phyloP scores from a whole-genome alignment of 2,797 vertebrate genomes.

The Myiotriccus ornatus region DNA sequence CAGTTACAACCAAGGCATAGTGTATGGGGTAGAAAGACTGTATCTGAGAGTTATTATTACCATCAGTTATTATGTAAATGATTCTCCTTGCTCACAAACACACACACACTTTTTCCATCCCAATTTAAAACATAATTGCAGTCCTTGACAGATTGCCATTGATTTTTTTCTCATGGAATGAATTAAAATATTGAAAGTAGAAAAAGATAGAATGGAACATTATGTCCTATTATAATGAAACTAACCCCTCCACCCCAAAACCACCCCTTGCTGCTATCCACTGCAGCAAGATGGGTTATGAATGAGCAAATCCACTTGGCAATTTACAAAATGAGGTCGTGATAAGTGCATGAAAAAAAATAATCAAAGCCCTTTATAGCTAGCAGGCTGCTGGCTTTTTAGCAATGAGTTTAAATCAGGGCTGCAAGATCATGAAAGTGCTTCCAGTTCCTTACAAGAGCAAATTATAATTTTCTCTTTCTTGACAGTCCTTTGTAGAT shows the following conservation, averaged over 20 bases:
- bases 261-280: neutral
- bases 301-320: conserved; percentile 31
- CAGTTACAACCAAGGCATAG: neutral
- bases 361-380: conserved; percentile 7
- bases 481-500: neutral
- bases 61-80: conserved; percentile 38
- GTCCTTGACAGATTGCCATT: conserved; percentile 25
- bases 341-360: conserved; percentile 33
- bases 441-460: neutral
- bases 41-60: conserved; percentile 26
- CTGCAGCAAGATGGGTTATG: conserved; percentile 21
- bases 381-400: neutral
- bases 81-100: conserved; percentile 18
- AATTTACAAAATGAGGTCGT: conserved; percentile 43
- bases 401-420: conserved; percentile 7
- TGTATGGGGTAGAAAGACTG: neutral
- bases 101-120: neutral
- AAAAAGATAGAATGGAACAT: conserved; percentile 23
- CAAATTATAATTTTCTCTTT: conserved; percentile 26
- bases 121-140: conserved; percentile 46
- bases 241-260: conserved; percentile 5
- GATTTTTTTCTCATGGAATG: conserved; percentile 19
- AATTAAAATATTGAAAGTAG: conserved; percentile 55
- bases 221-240: conserved; percentile 43
- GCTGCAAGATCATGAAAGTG: neutral